Percentiles rank a stretch among this genome's conserved stretches.
These are phyloP conservation scores for Melipona quadrifasciata DNA, from an alignment of 1,140 invertebrate genomes.

Conservation along the genomic window DNA sequence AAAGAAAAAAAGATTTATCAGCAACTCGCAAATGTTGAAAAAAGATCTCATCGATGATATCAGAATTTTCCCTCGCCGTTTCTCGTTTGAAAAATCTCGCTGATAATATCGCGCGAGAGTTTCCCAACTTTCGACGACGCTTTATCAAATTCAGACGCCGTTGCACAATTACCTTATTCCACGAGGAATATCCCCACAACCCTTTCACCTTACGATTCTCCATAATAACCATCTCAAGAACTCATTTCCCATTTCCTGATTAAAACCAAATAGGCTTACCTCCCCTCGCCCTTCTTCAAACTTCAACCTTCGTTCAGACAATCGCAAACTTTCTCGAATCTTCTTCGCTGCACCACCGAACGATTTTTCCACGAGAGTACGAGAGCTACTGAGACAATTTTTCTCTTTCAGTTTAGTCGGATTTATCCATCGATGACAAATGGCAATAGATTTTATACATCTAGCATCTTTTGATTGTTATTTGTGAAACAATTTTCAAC, in stretches of 20 bases:
- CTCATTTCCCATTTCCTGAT: background rate
- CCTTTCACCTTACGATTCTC: background rate
- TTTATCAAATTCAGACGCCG: background rate
- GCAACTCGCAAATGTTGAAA: no score
- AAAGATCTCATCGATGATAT: no score
- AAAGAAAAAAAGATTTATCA: no score
- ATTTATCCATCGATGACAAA: no score
- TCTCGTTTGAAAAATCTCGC: background rate
- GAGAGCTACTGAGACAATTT: no score
- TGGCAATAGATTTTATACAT: no score
- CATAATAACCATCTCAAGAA: background rate
- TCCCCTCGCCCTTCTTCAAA: background rate
- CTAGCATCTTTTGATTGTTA: no score
- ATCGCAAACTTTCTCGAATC: background rate
- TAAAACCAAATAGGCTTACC: background rate
- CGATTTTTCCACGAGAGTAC: background rate
- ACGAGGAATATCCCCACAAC: background rate
- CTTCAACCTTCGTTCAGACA: background rate
- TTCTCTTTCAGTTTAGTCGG: no score
- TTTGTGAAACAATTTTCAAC: no score
- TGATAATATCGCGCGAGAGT: background rate
- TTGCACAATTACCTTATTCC: background rate
- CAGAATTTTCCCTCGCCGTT: no score
- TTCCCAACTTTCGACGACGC: background rate
- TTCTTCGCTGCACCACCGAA: background rate